phyloP scores from a whole-genome alignment of 2,113 vertebrate genomes.

The Nettapus auritus region DNA sequence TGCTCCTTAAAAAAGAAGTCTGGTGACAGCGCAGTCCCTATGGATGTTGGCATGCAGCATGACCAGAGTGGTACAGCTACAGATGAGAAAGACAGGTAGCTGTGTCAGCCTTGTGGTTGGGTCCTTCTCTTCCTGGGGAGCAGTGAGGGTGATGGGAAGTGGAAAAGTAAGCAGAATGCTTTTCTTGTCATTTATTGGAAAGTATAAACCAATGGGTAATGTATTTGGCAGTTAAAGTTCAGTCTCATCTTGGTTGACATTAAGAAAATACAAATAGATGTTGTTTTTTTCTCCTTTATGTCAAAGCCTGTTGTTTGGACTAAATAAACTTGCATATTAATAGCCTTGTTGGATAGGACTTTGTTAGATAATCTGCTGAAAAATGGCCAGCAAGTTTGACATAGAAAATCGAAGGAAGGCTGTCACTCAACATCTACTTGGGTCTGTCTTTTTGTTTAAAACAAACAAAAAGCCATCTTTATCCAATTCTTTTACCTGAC shows the following conservation, averaged over 20 bases:
- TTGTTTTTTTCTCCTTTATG: not conserved
- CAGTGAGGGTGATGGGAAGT: not conserved
- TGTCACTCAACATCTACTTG: not conserved
- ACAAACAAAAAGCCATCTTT: not conserved
- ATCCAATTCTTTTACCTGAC: not conserved
- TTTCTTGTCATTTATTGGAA: not conserved
- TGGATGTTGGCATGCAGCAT: not conserved
- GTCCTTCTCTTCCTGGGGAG: not conserved
- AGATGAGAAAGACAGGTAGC: not conserved
- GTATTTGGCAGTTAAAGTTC: not conserved
- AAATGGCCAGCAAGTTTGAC: not conserved
- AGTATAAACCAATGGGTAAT: not conserved
- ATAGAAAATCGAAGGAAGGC: not conserved
- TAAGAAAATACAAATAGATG: slow-evolving; percentile 7
- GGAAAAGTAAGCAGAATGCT: slow-evolving; percentile 1
- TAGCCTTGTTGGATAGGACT: not conserved
- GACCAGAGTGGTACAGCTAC: not conserved
- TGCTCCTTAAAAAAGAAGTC: not conserved
- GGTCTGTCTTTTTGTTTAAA: not conserved
- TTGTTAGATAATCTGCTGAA: not conserved
- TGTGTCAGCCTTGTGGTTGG: not conserved
- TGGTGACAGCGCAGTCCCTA: rapidly evolving
- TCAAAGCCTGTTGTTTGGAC: not conserved
- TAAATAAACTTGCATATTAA: not conserved
- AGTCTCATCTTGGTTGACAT: not conserved